A percentile compares a stretch with the other conserved stretches of the same genome.
phyloP scores from a whole-genome alignment of 2,113 vertebrate genomes.

The Alligator mississippiensis region DNA sequence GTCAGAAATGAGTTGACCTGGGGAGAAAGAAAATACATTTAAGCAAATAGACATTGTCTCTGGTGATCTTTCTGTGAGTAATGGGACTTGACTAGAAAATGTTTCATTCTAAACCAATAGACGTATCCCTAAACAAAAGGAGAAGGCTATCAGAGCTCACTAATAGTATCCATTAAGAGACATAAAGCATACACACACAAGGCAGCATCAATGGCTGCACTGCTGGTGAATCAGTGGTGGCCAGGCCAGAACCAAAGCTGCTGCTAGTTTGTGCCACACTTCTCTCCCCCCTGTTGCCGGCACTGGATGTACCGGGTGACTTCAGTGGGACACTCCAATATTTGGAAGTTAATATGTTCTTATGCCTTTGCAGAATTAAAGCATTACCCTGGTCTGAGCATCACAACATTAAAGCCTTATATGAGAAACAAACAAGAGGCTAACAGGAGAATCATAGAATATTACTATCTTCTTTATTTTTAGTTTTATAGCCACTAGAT shows the following conservation, averaged over 20 bases:
- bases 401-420: not conserved
- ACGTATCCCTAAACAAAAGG: not conserved
- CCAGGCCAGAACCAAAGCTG: too few relatives aligned
- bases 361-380: not conserved
- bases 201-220: too few relatives aligned
- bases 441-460: rapidly evolving
- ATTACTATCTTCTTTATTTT: rapidly evolving
- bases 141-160: not conserved
- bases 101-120: not conserved
- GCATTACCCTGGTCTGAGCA: rapidly evolving
- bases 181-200: not conserved
- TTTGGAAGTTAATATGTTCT: not conserved
- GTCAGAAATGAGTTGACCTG: constrained; percentile 95
- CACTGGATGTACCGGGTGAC: not conserved
- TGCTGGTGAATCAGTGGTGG: too few relatives aligned
- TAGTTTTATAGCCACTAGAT: constrained; percentile 8
- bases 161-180: not conserved
- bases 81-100: not conserved
- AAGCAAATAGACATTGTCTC: not conserved
- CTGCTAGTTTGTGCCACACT: too few relatives aligned
- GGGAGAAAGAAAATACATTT: not conserved
- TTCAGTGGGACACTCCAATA: not conserved
- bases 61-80: not conserved
- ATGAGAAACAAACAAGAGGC: not conserved
- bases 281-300: too few relatives aligned